Conservation (phyloP, 2,113 vertebrate species). For the Epinephelus fuscoguttatus region DNA sequence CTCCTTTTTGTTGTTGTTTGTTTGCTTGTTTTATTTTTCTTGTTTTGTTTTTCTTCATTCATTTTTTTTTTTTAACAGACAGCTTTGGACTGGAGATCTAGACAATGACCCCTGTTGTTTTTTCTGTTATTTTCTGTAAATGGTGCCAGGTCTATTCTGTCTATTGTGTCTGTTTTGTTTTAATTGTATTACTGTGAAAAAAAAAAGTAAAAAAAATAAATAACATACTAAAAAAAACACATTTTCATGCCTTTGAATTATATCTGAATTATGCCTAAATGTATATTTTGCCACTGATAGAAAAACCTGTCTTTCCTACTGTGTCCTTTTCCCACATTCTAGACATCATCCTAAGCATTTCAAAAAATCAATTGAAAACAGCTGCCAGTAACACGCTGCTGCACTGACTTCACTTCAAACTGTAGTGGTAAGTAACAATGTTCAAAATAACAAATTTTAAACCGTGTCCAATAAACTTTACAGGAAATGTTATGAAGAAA, state of each 20-base stretch:
- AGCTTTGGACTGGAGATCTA: no score
- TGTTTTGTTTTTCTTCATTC: no score
- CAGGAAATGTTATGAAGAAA: slow-evolving; percentile 12
- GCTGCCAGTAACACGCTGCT: background rate
- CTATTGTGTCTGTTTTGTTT: no score
- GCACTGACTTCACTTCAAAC: background rate
- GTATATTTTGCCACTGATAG: slow-evolving; percentile 3
- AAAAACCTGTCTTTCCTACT: background rate
- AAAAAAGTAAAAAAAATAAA: no score
- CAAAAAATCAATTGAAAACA: slow-evolving; percentile 13
- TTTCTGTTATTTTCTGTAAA: no score
- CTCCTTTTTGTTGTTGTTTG: no score
- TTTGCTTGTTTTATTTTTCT: no score
- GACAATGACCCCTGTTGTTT: no score
- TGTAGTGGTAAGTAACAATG: background rate
- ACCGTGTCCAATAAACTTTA: background rate
- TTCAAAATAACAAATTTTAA: background rate
- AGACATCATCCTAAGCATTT: background rate
- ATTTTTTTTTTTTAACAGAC: no score
- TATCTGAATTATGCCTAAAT: slow-evolving; percentile 11
- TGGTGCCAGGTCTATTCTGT: no score
- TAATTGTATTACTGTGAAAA: no score
- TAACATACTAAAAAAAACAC: background rate
- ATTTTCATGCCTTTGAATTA: slow-evolving; percentile 7
- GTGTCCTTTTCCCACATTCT: slow-evolving; percentile 22